Base-by-base conservation (phyloP, 2,797 vertebrate genomes). In the Ctenopoma kingsleyae region DNA sequence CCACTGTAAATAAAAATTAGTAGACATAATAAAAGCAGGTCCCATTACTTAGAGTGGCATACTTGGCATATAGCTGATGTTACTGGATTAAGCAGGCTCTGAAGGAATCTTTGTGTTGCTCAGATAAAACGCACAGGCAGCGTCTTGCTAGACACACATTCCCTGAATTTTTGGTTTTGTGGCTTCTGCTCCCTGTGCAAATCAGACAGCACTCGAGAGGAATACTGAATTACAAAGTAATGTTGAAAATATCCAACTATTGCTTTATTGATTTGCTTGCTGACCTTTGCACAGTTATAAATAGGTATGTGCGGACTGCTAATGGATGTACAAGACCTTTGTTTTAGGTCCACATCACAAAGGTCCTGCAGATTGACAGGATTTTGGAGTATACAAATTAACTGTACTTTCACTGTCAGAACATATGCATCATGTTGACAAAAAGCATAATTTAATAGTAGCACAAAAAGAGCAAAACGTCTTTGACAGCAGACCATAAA, bases 201-300 rank as follows among this genome's bases (percentile, higher is more conserved):
- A 54, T 71, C 66, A 62, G 62, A 68, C 64, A 12, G 47, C 59
- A 62, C 67, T 50, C 40, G 27, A 67, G 49, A 27, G 6, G 78
- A 89, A 85, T 84, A 57, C 81, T 46, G 69, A 91, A 69, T 74
- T 30, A 51, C 62, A 43, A 20, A 66, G 54, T 41, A 20, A 72
- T 78, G 83, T 87, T 84, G 81, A 78, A 68, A 61, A 72, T 65
- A 71, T 80, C 71, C 77, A 67, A 63, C 81, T 65, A 69, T 87
- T 1, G 67, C 72, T 71, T 12, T 79, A 90, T 87, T 76, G 83
- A 92, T 92, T 66, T 56, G 49, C 68, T 38, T 81, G 25, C 25
- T 27, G 88, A 88, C 90, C 90, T 92, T 93, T 91, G 78, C 81
- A 25, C 70, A 61, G 67, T 66, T 74, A 68, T 80, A 52, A 69